Conservation (phyloP, 2,797 vertebrate genomes). For the Vespertilio murinus region DNA sequence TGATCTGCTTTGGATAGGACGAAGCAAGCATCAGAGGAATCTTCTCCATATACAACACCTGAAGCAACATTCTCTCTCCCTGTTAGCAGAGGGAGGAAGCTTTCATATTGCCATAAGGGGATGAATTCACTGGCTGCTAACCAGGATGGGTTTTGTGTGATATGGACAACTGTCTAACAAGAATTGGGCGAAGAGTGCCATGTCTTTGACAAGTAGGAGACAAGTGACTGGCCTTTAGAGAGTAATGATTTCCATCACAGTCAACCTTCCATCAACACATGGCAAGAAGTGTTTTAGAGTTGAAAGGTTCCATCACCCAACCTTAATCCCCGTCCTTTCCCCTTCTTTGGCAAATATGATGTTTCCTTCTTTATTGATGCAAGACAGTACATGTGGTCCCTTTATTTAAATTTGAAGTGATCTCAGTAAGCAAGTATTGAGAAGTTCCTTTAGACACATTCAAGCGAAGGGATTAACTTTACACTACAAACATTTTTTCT, state of each 20-base stretch:
- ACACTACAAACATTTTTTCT: background rate
- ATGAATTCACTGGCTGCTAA: conserved; percentile 25
- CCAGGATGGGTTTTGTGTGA: conserved; percentile 49
- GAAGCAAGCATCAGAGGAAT: background rate
- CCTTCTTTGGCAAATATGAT: background rate
- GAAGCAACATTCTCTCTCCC: background rate
- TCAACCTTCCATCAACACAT: conserved; percentile 25
- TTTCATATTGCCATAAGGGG: background rate
- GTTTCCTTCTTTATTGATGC: background rate
- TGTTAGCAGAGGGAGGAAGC: background rate
- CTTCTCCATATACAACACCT: background rate
- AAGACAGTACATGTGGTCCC: background rate
- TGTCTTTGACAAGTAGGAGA: conserved; percentile 39
- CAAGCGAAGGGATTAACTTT: background rate
- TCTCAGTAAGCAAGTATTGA: background rate
- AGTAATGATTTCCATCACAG: conserved; percentile 57
- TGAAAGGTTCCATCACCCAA: conserved; percentile 23
- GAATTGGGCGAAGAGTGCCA: conserved; percentile 31
- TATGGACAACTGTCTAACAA: conserved; percentile 44
- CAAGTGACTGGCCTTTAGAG: background rate
- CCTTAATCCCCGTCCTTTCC: background rate
- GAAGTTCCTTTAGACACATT: background rate
- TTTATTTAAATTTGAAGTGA: conserved; percentile 50
- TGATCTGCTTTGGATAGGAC: background rate
- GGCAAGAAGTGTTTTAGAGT: background rate